Percentiles rank a stretch among this genome's conserved stretches.
These are phyloP conservation scores for Danio kyathit DNA, from an alignment of 2,797 vertebrate species.

Conservation along the genomic window DNA sequence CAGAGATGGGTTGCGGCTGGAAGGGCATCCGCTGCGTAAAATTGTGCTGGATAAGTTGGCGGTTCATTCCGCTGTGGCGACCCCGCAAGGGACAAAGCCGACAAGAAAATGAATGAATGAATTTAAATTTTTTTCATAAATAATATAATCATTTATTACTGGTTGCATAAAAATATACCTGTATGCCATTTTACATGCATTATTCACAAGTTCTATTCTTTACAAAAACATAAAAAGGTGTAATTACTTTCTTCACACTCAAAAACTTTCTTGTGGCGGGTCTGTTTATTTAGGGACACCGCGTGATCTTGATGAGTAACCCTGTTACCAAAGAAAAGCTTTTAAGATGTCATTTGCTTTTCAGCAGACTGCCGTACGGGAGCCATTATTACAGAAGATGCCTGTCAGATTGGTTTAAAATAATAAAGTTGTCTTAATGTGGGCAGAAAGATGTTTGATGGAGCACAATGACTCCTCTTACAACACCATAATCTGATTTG, in stretches of 20 bases:
- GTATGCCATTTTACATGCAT: not conserved
- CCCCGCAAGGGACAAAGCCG: no score
- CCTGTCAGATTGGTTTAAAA: slow-evolving; percentile 45
- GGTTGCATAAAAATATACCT: not conserved
- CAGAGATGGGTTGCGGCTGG: no score
- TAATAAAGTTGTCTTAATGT: slow-evolving; percentile 48
- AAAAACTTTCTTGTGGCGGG: not conserved
- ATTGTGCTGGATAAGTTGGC: no score
- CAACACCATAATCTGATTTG: slow-evolving; percentile 48
- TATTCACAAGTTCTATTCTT: not conserved
- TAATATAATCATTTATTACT: not conserved
- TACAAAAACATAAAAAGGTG: not conserved
- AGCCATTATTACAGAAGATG: slow-evolving; percentile 42
- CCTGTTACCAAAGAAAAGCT: slow-evolving; percentile 29
- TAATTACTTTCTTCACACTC: not conserved
- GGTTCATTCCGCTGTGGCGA: no score
- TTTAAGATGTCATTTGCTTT: slow-evolving; percentile 49
- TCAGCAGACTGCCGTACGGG: slow-evolving; percentile 1
- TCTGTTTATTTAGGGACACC: slow-evolving; percentile 31
- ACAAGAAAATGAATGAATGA: no score
- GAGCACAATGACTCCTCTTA: slow-evolving; percentile 37
- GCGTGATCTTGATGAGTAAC: slow-evolving; percentile 36
- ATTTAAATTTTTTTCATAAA: not conserved
- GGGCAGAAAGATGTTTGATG: slow-evolving; percentile 44
- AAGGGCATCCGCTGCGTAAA: no score